These are phyloP conservation scores for Rhynchonycteris naso DNA, from an alignment of 2,797 vertebrate genomes.

Conservation along the genomic window DNA sequence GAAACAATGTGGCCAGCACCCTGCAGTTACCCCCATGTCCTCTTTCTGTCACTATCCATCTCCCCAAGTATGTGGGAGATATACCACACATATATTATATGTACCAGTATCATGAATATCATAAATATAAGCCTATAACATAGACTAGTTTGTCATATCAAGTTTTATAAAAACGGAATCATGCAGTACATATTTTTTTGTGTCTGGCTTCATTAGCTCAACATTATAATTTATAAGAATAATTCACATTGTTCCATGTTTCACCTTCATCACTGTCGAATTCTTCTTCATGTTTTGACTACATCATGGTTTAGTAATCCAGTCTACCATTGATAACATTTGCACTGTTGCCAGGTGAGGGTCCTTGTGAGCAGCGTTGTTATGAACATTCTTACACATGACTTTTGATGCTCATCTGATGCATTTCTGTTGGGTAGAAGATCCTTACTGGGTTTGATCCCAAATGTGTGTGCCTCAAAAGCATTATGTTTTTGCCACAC, in stretches of 20 bases:
- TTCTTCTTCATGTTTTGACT: background rate
- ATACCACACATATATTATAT: background rate
- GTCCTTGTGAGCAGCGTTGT: background rate
- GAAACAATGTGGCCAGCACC: background rate
- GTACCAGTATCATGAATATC: background rate
- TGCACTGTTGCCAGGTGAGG: background rate
- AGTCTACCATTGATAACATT: rapidly evolving
- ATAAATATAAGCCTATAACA: background rate
- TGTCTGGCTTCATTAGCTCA: background rate
- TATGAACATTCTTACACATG: background rate
- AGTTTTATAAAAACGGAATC: background rate
- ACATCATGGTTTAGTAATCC: background rate
- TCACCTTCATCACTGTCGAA: background rate
- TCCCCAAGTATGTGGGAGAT: background rate
- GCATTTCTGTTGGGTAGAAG: background rate
- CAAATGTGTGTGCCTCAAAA: background rate
- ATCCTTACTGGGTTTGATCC: background rate
- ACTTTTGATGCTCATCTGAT: background rate
- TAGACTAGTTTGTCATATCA: background rate
- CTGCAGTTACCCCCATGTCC: background rate
- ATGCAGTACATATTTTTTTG: background rate
- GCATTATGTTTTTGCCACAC: background rate
- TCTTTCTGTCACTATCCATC: background rate
- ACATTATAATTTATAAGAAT: background rate
- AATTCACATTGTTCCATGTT: background rate